Evolutionary conservation across 2,888 invertebrate species (phyloP).

Genomic region (Amiota minor): DNA sequence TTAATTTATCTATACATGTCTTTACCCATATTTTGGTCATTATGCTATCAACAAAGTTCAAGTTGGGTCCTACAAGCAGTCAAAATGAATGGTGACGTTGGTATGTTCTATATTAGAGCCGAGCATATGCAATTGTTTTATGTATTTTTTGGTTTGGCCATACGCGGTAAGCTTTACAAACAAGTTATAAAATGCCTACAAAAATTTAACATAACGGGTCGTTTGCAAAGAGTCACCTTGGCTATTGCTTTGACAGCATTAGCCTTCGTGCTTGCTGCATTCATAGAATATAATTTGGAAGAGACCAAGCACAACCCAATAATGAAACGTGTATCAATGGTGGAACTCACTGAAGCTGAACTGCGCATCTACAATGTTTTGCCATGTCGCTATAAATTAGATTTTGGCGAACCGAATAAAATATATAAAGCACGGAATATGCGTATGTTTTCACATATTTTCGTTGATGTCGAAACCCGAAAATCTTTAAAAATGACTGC

Average conservation of each 20-base stretch:
- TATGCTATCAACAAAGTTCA: conserved; percentile 96
- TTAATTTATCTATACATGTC: conserved; percentile 86
- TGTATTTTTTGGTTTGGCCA: conserved; percentile 81
- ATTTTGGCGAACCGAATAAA: neutral
- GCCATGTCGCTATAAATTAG: conserved; percentile 76
- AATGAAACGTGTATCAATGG: neutral
- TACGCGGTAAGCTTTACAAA: no score
- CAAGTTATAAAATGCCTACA: no score
- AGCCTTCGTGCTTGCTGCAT: conserved; percentile 88
- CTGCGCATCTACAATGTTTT: conserved; percentile 82
- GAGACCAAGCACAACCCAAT: conserved; percentile 76
- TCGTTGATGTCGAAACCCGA: conserved; percentile 68
- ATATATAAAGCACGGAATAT: conserved; percentile 55
- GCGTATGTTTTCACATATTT: conserved; percentile 72
- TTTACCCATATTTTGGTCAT: conserved; percentile 95
- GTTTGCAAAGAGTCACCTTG: conserved; percentile 74
- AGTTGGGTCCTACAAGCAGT: conserved; percentile 95
- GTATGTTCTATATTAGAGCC: conserved; percentile 78
- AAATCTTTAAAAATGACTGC: no score
- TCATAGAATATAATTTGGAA: conserved; percentile 82
- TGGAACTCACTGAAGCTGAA: conserved; percentile 72
- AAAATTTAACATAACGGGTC: no score
- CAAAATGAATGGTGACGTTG: conserved; percentile 84
- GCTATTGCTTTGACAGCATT: conserved; percentile 89
- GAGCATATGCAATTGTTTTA: conserved; percentile 98